A percentile compares a stretch with the other conserved stretches of the same genome.
phyloP scores from a whole-genome alignment of 2,113 vertebrate species.

The Notarius lentiginosus region DNA sequence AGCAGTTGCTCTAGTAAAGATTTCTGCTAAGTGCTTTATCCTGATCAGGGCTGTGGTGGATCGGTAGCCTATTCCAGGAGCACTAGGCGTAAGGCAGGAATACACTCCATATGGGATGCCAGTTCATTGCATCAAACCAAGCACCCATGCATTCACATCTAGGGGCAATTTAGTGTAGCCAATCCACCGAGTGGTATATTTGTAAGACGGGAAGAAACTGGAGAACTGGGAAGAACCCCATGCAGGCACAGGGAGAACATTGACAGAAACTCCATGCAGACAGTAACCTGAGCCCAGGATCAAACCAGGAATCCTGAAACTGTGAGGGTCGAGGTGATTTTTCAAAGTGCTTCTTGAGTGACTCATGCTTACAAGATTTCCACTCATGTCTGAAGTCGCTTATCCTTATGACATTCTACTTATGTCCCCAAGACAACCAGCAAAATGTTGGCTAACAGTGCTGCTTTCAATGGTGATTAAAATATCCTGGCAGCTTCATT shows the following conservation, averaged over 20 bases:
- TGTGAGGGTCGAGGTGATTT: neutral
- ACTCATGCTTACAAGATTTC: neutral
- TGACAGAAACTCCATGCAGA: neutral
- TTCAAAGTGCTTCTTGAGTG: neutral
- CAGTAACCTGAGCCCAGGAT: neutral
- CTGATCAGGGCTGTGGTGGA: neutral
- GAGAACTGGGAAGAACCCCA: neutral
- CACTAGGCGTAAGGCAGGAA: neutral
- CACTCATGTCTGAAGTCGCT: too few species aligned
- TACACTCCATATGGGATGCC: neutral
- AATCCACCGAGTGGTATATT: neutral
- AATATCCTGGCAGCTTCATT: neutral
- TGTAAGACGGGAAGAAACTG: neutral
- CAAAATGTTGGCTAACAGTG: neutral
- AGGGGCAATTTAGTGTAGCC: neutral
- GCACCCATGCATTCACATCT: neutral
- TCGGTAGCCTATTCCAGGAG: neutral
- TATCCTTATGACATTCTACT: neutral
- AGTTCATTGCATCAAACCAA: neutral
- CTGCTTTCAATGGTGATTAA: neutral
- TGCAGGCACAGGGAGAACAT: neutral
- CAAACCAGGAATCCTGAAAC: neutral
- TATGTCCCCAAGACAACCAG: neutral
- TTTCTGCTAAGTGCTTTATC: neutral
- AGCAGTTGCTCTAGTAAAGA: neutral